phyloP scores from a whole-genome alignment of 2,113 vertebrate species.

The Poicephalus gulielmi region DNA sequence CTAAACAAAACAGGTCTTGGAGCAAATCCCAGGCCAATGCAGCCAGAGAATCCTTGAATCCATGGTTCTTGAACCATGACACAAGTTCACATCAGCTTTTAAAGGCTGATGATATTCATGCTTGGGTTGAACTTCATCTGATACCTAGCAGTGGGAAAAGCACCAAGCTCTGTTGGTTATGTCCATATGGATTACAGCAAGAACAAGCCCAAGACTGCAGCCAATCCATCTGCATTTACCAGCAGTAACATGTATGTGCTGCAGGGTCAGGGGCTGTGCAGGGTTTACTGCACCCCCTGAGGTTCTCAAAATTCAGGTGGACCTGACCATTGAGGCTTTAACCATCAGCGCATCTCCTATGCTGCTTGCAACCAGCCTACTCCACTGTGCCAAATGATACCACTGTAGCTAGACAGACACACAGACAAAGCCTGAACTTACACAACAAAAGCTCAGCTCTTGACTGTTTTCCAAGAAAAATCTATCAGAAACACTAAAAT shows the following conservation, averaged over 20 bases:
- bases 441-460: not conserved
- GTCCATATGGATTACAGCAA: not conserved
- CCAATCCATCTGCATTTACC: not conserved
- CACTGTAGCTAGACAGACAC: not conserved
- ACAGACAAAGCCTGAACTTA: not conserved
- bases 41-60: not conserved
- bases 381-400: not conserved
- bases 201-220: not conserved
- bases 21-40: not conserved
- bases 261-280: not conserved
- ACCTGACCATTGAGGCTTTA: not conserved
- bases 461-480: not conserved
- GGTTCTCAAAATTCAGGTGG: not conserved
- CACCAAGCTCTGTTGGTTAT: not conserved
- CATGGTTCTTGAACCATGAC: not conserved
- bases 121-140: not conserved
- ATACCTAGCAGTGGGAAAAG: not conserved
- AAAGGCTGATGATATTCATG: not conserved
- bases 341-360: not conserved
- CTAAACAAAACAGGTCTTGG: not conserved
- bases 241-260: not conserved
- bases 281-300: not conserved
- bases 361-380: not conserved
- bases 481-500: not conserved
- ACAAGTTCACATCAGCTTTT: not conserved